Conservation (phyloP, 2,113 vertebrate genomes). For the Ranitomeya imitator region DNA sequence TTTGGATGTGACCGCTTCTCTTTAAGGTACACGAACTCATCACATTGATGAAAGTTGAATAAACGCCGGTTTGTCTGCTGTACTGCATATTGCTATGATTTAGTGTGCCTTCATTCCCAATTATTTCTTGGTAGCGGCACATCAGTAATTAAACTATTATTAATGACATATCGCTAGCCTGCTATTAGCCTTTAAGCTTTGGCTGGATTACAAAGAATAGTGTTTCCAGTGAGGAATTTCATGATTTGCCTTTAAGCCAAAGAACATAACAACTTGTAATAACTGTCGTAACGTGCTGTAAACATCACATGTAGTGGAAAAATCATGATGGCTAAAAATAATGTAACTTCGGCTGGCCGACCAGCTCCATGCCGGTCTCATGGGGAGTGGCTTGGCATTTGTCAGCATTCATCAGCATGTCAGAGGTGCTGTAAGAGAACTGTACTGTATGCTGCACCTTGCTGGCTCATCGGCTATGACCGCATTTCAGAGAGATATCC, state of each 20-base stretch:
- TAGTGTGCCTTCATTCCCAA: neutral
- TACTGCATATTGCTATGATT: neutral
- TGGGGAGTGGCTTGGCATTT: slow-evolving; percentile 38
- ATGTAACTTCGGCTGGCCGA: slow-evolving; percentile 14
- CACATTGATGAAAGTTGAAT: neutral
- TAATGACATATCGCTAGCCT: neutral
- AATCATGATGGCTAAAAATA: slow-evolving; percentile 44
- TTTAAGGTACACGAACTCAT: too few species aligned
- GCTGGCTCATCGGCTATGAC: slow-evolving; percentile 2
- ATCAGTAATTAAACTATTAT: neutral
- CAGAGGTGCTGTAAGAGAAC: slow-evolving; percentile 1
- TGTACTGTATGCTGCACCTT: neutral
- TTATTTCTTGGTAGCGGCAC: neutral
- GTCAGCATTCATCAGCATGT: slow-evolving; percentile 44
- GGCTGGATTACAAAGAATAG: neutral
- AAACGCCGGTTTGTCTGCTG: neutral
- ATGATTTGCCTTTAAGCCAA: neutral
- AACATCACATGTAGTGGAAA: slow-evolving; percentile 54
- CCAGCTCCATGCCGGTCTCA: slow-evolving; percentile 15
- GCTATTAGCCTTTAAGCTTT: neutral
- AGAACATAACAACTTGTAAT: slow-evolving; percentile 2
- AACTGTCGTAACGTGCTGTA: slow-evolving; percentile 22
- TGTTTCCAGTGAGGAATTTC: neutral
- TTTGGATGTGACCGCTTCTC: too few species aligned
- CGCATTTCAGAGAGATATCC: slow-evolving; percentile 19